These are phyloP conservation scores for Toxostoma redivivum DNA, from an alignment of 2,113 vertebrate genomes.

Conservation along the genomic window DNA sequence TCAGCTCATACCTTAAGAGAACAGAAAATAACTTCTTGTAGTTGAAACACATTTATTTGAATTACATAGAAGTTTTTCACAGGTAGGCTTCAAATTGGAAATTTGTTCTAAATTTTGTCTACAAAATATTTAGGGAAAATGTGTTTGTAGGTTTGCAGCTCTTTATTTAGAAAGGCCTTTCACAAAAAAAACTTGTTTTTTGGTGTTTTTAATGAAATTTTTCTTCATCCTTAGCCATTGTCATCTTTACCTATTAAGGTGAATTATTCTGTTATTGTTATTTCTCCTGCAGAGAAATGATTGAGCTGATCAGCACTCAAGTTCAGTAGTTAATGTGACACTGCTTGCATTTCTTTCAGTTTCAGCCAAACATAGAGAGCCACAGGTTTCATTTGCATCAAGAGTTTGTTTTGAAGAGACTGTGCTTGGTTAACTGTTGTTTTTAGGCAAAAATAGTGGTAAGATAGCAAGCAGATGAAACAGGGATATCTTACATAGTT, in stretches of 20 bases:
- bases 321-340: neutral
- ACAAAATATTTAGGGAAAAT: neutral
- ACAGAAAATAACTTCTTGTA: neutral
- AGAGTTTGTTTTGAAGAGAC: neutral
- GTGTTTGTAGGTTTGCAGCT: neutral
- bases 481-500: neutral
- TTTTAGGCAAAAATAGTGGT: neutral
- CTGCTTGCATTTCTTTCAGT: neutral
- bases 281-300: neutral
- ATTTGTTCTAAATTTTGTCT: neutral
- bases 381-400: neutral
- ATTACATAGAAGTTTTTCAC: neutral
- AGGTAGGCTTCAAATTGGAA: neutral
- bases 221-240: neutral
- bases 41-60: neutral
- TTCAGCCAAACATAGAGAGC: neutral
- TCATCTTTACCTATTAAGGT: neutral
- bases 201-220: neutral
- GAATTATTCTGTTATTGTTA: neutral
- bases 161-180: neutral
- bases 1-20: neutral
- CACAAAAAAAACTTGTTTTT: neutral
- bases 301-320: neutral
- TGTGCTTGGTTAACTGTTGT: neutral
- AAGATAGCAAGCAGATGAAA: neutral